Evolutionary conservation across 1,140 invertebrate species (phyloP).

Genomic region (Glossosoma conforme): DNA sequence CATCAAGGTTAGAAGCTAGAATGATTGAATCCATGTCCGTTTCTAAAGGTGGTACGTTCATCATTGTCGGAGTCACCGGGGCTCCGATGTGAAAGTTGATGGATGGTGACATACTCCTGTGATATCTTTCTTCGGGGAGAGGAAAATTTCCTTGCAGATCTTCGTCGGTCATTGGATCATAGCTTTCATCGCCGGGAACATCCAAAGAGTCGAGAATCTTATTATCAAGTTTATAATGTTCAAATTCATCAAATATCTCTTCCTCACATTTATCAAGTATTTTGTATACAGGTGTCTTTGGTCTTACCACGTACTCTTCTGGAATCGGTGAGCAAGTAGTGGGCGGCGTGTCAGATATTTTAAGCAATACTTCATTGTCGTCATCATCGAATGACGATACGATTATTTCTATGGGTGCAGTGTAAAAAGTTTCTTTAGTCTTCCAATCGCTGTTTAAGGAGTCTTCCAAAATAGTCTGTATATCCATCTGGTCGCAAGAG

Average conservation of each 20-base stretch:
- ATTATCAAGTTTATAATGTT: constrained; percentile 14
- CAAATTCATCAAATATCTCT: constrained; percentile 36
- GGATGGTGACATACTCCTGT: constrained; percentile 29
- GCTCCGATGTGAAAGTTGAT: constrained; percentile 47
- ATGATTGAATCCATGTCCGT: constrained; percentile 36
- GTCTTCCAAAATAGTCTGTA: background rate
- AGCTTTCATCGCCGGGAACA: constrained; percentile 11
- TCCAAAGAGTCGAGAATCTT: constrained; percentile 21
- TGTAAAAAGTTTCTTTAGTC: background rate
- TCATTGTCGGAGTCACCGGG: constrained; percentile 43
- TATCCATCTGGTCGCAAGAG: too few species aligned
- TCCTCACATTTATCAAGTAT: constrained; percentile 35
- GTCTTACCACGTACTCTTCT: constrained; percentile 22
- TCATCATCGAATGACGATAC: constrained; percentile 30
- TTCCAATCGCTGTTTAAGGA: background rate
- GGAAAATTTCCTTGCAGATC: background rate
- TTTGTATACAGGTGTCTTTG: constrained; percentile 42
- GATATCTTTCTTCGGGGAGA: too few species aligned
- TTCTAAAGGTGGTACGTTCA: constrained; percentile 34
- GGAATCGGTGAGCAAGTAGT: background rate
- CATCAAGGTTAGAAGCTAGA: constrained; percentile 30
- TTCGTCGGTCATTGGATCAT: constrained; percentile 6
- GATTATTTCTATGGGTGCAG: constrained; percentile 24
- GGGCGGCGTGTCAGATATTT: constrained; percentile 1
- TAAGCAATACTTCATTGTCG: constrained; percentile 12